Evolutionary conservation across 2,113 vertebrate species (phyloP), one percentile per base, ranked within the genome.

Genomic region (Pipra filicauda): DNA sequence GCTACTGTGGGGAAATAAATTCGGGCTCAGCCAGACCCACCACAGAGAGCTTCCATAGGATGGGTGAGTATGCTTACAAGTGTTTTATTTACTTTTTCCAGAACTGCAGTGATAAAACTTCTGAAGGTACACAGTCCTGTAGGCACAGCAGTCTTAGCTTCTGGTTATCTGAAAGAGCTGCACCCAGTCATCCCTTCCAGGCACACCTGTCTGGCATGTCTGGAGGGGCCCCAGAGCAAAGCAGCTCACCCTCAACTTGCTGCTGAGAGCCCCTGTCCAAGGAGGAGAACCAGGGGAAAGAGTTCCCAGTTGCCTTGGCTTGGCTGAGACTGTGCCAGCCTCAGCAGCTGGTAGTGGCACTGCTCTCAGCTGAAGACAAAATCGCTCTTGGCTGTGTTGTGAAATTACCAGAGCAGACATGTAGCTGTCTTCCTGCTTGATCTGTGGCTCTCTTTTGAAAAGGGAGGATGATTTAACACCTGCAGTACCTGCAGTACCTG

Each of bases 101-200:
- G 46, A 48, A 15, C 2, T 37, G 12, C 26, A 31, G 1, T 28
- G 22, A 12, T 66, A 26, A 89, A 61, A 51, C 8, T 6, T n/a
- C 41, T 37, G 22, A 33, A 79, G 46, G 16, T 26, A 6, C 44
- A n/a, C 5, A 41, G 39, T 18, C 20, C 4, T 21, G 20, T n/a
- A 72, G 35, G 9, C 0, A 0, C 35, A 61, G 31, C 39, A 65
- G 23, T 55, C 26, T 33, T 15, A n/a, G 13, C 12, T 41, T 41
- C 41, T 67, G 23, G 20, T 17, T 61, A 1, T 12, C 51, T 46
- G 41, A n/a, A 46, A 48, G 37, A 79, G 26, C 33, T 70, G 35
- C 9, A 37, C 4, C 3, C 1, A 0, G 0, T 18, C 2, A 1
- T 19, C 12, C 24, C 8, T 70, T 22, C 31, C 24, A 74, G 21